Evolutionary conservation across 2,888 invertebrate genomes (phyloP).

Genomic region (Ellobium chinense): DNA sequence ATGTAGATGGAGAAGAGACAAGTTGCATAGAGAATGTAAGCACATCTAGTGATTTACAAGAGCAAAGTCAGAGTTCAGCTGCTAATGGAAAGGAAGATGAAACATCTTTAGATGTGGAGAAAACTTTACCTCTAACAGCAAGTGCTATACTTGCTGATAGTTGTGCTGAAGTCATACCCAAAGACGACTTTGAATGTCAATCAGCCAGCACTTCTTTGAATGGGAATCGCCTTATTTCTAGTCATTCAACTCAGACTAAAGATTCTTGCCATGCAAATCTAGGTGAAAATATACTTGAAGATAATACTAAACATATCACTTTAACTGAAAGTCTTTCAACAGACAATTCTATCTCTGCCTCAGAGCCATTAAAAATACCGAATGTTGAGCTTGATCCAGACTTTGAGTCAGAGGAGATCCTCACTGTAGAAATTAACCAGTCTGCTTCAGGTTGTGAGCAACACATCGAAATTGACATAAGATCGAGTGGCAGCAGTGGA

Average conservation of each 20-base stretch:
- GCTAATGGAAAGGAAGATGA: not conserved
- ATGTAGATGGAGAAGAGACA: not conserved
- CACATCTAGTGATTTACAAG: not conserved
- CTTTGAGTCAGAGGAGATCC: constrained; percentile 53
- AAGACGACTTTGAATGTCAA: too few species aligned
- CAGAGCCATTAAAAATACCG: not conserved
- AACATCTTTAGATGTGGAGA: not conserved
- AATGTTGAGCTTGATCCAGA: not conserved
- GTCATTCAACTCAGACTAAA: not conserved
- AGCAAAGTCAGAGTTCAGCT: not conserved
- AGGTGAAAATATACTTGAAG: not conserved
- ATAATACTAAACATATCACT: not conserved
- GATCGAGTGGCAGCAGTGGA: not conserved
- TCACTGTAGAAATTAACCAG: constrained; percentile 66
- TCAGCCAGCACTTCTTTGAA: not conserved
- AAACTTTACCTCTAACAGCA: not conserved
- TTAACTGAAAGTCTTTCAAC: not conserved
- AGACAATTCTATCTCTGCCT: not conserved
- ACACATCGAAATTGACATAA: constrained; percentile 44
- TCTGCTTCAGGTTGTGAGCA: constrained; percentile 47
- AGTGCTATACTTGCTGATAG: too few species aligned
- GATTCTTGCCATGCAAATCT: not conserved
- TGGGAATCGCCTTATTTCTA: too few species aligned
- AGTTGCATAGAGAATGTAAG: not conserved
- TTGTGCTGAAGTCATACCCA: not conserved